Percentiles rank a stretch among this genome's conserved stretches.
These are phyloP conservation scores for Eumaeus atala DNA, from an alignment of 1,140 invertebrate species.

Conservation along the genomic window DNA sequence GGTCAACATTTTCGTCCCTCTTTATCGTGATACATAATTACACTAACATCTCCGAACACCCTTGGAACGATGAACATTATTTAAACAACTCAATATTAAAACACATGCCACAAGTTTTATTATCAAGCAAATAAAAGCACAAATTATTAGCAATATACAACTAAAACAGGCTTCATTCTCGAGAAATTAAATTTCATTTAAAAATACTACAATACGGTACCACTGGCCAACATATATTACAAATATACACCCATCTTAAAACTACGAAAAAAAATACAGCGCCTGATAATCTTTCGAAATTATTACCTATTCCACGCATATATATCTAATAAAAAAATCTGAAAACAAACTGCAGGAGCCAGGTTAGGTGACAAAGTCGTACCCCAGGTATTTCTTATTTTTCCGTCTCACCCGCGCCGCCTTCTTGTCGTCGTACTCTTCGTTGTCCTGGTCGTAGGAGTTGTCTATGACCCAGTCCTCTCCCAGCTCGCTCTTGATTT, in stretches of 20 bases:
- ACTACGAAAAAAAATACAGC: slow-evolving; percentile 2
- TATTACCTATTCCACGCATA: slow-evolving; percentile 24
- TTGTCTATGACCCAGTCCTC: slow-evolving; percentile 59
- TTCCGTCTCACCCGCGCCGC: slow-evolving; percentile 51
- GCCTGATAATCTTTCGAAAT: neutral
- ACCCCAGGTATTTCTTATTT: slow-evolving; percentile 66
- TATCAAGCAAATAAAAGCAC: slow-evolving; percentile 5
- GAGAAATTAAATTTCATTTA: too few species aligned
- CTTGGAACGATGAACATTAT: too few species aligned
- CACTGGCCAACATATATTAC: slow-evolving; percentile 1
- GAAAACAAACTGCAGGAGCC: slow-evolving; percentile 10
- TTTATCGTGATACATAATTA: neutral
- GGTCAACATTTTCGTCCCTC: neutral
- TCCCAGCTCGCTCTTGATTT: slow-evolving; percentile 37
- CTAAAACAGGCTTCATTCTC: slow-evolving; percentile 1
- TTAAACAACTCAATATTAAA: too few species aligned
- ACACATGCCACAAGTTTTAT: neutral
- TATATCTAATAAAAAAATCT: slow-evolving; percentile 23
- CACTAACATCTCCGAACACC: neutral
- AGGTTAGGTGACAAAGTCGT: slow-evolving; percentile 58
- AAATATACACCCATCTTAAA: slow-evolving; percentile 7
- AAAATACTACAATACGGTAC: neutral
- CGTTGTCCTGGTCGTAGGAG: slow-evolving; percentile 43
- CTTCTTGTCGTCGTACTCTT: slow-evolving; percentile 58
- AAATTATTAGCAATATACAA: slow-evolving; percentile 2